phyloP scores from a whole-genome alignment of 2,113 vertebrate species.

The Neomonachus schauinslandi region DNA sequence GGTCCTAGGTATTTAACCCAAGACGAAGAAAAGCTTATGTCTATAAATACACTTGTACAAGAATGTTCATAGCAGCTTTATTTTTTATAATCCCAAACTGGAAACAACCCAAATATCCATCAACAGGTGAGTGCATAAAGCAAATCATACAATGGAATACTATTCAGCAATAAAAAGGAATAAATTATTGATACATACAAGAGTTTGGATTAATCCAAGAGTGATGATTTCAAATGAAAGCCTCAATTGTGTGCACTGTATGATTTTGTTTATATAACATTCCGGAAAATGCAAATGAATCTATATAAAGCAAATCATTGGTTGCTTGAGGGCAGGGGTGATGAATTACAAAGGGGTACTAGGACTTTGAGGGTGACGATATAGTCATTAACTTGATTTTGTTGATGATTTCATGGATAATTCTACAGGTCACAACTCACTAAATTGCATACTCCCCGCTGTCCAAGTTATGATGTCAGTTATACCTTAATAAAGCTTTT shows the following conservation, averaged over 20 bases:
- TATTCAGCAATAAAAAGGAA: not conserved
- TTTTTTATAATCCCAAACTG: not conserved
- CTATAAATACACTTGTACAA: not conserved
- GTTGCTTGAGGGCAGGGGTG: not conserved
- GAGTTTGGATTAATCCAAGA: not conserved
- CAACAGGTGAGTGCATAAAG: not conserved
- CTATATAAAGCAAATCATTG: not conserved
- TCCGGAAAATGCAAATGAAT: not conserved
- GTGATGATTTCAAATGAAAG: constrained; percentile 6
- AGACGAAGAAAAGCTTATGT: not conserved
- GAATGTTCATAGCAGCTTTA: not conserved
- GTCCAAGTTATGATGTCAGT: not conserved
- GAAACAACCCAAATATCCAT: not conserved
- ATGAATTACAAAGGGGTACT: not conserved
- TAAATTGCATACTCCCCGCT: not conserved
- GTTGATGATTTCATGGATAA: not conserved
- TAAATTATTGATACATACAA: not conserved
- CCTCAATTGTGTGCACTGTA: not conserved
- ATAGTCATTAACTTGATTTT: not conserved
- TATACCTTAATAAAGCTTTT: not conserved
- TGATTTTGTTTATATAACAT: not conserved
- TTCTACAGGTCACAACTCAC: not conserved
- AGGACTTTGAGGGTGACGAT: not conserved
- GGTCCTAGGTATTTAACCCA: not conserved
- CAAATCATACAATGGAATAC: not conserved